Percentiles rank a stretch among this genome's conserved stretches.
Conservation (phyloP, 2,113 vertebrate genomes). For the Otus sunia region DNA sequence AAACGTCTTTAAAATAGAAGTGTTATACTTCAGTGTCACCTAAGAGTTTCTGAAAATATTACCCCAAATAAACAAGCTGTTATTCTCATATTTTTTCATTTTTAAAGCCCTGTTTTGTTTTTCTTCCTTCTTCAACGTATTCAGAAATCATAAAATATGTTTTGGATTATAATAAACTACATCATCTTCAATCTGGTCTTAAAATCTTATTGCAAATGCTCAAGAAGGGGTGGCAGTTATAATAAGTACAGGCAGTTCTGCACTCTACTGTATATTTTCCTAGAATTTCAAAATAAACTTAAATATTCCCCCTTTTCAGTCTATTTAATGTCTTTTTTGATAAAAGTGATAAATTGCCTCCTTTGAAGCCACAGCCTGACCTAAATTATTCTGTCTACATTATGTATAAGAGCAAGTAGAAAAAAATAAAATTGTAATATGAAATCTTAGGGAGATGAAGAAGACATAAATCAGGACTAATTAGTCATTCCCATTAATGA, state of each 20-base stretch:
- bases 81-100: neutral
- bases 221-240: neutral
- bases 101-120: neutral
- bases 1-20: neutral
- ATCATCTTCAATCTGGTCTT: neutral
- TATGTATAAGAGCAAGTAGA: neutral
- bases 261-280: neutral
- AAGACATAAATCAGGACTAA: slow-evolving; percentile 22
- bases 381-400: slow-evolving; percentile 41
- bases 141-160: neutral
- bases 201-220: slow-evolving; percentile 22
- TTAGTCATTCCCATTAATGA: slow-evolving; percentile 10
- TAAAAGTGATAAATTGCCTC: slow-evolving; percentile 16
- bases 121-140: neutral
- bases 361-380: slow-evolving; percentile 10
- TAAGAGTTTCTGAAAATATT: neutral
- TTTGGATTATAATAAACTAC: neutral
- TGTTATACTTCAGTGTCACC: neutral
- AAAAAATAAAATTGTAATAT: neutral
- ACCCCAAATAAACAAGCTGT: neutral
- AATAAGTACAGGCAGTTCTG: neutral
- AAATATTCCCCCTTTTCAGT: neutral
- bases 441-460: slow-evolving; percentile 18
- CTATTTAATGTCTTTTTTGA: neutral
- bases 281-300: slow-evolving; percentile 24